These are phyloP conservation scores for Apantesis nais DNA, from an alignment of 2,888 invertebrate species.

Conservation along the genomic window DNA sequence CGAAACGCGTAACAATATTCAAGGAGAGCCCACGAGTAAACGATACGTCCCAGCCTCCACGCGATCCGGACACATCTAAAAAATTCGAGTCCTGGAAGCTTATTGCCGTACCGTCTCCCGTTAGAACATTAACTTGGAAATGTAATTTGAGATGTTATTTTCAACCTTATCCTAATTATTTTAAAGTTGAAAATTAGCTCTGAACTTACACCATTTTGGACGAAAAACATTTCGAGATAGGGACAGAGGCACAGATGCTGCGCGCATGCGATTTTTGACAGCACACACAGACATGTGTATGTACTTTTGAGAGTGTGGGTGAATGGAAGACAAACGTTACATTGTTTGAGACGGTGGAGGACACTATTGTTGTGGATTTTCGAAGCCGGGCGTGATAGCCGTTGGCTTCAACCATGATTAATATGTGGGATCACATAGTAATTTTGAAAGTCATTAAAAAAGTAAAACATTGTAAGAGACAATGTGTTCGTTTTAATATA, in stretches of 20 bases:
- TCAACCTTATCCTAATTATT: rapidly evolving
- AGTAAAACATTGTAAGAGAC: background rate
- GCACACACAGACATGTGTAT: slow-evolving; percentile 56
- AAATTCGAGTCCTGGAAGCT: slow-evolving; percentile 80
- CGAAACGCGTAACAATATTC: slow-evolving; percentile 63
- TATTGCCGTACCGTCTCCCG: slow-evolving; percentile 74
- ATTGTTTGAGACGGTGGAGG: slow-evolving; percentile 73
- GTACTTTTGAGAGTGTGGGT: slow-evolving; percentile 55
- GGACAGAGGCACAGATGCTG: slow-evolving; percentile 81
- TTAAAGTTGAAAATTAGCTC: slow-evolving; percentile 37
- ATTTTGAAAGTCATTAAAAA: slow-evolving; percentile 32
- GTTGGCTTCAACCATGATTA: slow-evolving; percentile 60
- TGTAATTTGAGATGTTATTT: slow-evolving; percentile 4
- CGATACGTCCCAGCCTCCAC: slow-evolving; percentile 72
- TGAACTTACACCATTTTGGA: slow-evolving; percentile 43
- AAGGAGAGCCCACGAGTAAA: slow-evolving; percentile 44
- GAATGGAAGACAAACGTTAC: slow-evolving; percentile 58
- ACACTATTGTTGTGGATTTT: slow-evolving; percentile 76
- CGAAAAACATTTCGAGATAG: slow-evolving; percentile 57
- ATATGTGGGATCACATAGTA: slow-evolving; percentile 50
- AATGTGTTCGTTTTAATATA: background rate
- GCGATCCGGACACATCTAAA: slow-evolving; percentile 78
- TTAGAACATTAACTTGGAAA: slow-evolving; percentile 55
- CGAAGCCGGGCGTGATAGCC: slow-evolving; percentile 60
- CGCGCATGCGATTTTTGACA: slow-evolving; percentile 76